Conservation (phyloP, 2,888 invertebrate species). For the Lochmaea capreae region DNA sequence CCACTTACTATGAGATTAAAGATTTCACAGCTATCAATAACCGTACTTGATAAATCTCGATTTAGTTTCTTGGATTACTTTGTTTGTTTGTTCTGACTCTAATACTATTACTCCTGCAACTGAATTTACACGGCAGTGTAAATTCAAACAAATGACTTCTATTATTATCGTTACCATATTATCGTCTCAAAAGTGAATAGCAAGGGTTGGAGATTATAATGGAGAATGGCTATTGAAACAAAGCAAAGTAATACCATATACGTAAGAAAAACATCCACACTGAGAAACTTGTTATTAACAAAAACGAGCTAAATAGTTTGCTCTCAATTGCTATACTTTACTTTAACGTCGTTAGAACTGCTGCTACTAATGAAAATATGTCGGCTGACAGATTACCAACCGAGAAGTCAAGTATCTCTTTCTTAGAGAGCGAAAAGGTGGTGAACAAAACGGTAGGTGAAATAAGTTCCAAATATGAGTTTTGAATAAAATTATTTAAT, state of each 20-base stretch:
- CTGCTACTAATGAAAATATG: too few species aligned
- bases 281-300: background rate
- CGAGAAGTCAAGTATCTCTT: too few species aligned
- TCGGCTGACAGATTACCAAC: too few species aligned
- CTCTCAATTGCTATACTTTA: too few species aligned
- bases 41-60: background rate
- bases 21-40: too few species aligned
- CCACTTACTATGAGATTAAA: too few species aligned
- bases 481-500: too few species aligned
- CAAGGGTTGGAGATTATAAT: slow-evolving; percentile 6
- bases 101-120: background rate
- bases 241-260: slow-evolving; percentile 3
- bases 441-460: too few species aligned
- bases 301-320: too few species aligned
- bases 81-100: background rate
- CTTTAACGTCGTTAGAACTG: too few species aligned
- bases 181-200: background rate
- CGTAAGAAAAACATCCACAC: background rate
- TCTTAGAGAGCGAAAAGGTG: too few species aligned
- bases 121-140: background rate
- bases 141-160: slow-evolving; percentile 5
- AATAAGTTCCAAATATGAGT: too few species aligned
- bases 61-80: background rate
- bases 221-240: slow-evolving; percentile 4
- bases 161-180: slow-evolving; percentile 3